These are phyloP conservation scores for Peromyscus nudipes DNA, from an alignment of 2,797 vertebrate species.

Conservation along the genomic window DNA sequence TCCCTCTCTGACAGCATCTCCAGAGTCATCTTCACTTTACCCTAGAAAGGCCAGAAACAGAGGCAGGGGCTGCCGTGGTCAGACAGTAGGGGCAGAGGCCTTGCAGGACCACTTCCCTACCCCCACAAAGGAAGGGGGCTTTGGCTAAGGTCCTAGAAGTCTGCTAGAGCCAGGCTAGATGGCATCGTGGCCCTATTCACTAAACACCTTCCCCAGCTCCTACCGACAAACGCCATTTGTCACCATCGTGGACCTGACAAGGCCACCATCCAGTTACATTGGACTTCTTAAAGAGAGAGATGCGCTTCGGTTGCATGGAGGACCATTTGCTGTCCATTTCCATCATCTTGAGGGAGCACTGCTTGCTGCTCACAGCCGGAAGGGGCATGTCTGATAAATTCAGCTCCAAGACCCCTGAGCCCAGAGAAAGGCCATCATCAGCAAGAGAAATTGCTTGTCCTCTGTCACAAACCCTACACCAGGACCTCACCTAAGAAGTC, in stretches of 20 bases:
- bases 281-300: constrained; percentile 86
- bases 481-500: constrained; percentile 88
- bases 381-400: constrained; percentile 80
- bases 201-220: constrained; percentile 31
- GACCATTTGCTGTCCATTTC: neutral
- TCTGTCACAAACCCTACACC: neutral
- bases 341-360: constrained; percentile 73
- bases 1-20: constrained; percentile 86
- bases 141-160: neutral
- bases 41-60: constrained; percentile 76
- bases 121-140: neutral
- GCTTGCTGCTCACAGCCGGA: constrained; percentile 55
- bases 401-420: constrained; percentile 86
- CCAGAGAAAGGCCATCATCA: neutral
- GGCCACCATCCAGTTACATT: constrained; percentile 88
- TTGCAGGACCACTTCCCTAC: neutral
- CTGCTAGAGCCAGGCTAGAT: neutral
- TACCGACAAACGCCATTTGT: constrained; percentile 85
- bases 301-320: neutral
- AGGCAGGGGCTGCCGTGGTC: neutral
- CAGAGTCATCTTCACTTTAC: constrained; percentile 89
- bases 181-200: neutral
- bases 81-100: neutral
- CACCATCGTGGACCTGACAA: constrained; percentile 75
- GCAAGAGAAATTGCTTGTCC: neutral